A percentile compares a stretch with the other conserved stretches of the same genome.
phyloP scores from a whole-genome alignment of 2,888 invertebrate species.

The Thereva unica region DNA sequence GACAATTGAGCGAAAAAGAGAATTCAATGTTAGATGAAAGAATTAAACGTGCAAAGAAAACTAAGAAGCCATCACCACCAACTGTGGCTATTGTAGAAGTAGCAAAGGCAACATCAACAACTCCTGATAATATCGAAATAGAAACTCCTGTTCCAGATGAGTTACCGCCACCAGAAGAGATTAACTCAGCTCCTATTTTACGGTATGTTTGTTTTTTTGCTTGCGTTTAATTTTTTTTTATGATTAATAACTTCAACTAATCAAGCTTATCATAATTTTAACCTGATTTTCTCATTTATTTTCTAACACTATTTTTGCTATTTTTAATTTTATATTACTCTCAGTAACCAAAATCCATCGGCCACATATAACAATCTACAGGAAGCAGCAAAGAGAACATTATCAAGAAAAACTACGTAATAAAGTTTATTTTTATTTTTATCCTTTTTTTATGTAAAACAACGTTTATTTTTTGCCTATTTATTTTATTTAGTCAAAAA shows the following conservation, averaged over 20 bases:
- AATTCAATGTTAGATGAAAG: constrained; percentile 92
- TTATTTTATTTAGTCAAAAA: no score
- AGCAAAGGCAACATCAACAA: constrained; percentile 53
- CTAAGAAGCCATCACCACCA: constrained; percentile 59
- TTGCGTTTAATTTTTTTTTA: background rate
- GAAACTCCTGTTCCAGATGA: constrained; percentile 57
- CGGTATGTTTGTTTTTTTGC: constrained; percentile 38
- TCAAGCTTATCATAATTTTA: background rate
- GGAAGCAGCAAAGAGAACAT: no score
- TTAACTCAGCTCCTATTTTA: constrained; percentile 47
- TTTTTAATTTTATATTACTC: background rate
- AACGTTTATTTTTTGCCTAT: no score
- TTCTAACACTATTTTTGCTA: background rate
- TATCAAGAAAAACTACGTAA: no score
- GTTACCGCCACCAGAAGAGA: constrained; percentile 53
- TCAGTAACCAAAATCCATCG: no score
- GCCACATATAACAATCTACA: no score
- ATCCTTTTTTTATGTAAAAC: no score
- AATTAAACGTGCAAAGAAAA: constrained; percentile 85
- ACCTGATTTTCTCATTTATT: background rate
- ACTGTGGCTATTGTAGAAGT: constrained; percentile 52
- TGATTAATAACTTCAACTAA: background rate
- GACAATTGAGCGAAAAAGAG: constrained; percentile 93
- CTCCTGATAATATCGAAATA: constrained; percentile 55
- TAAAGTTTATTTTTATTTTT: no score